phyloP scores from a whole-genome alignment of 2,113 vertebrate genomes.

The Semnopithecus entellus region DNA sequence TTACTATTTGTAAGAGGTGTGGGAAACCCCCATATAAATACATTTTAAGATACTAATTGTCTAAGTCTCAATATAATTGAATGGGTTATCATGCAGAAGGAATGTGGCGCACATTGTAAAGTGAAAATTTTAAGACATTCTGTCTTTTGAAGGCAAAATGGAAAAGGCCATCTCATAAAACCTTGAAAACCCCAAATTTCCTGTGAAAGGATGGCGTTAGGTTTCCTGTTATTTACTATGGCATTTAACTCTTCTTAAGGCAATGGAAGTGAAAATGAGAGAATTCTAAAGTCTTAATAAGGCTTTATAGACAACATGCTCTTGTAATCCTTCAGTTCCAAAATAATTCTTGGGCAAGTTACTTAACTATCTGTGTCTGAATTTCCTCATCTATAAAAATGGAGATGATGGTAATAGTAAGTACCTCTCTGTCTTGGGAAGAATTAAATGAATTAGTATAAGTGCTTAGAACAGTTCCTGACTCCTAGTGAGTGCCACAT shows the following conservation, averaged over 20 bases:
- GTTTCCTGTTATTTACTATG: not conserved
- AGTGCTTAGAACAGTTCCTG: not conserved
- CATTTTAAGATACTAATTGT: not conserved
- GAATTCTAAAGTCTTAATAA: not conserved
- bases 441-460: not conserved
- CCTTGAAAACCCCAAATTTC: not conserved
- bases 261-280: not conserved
- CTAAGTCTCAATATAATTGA: not conserved
- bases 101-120: not conserved
- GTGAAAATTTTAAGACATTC: not conserved
- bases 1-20: not conserved
- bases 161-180: constrained; percentile 21
- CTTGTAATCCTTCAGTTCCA: not conserved
- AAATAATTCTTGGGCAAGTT: not conserved
- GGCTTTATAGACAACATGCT: not conserved
- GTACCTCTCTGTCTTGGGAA: not conserved
- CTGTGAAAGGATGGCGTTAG: not conserved
- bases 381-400: not conserved
- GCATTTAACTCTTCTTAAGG: not conserved
- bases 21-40: not conserved
- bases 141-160: constrained; percentile 1
- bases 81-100: not conserved
- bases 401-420: not conserved
- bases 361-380: not conserved
- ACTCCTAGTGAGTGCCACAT: not conserved